phyloP scores from a whole-genome alignment of 2,888 invertebrate species.

The Coecobrya sp. region DNA sequence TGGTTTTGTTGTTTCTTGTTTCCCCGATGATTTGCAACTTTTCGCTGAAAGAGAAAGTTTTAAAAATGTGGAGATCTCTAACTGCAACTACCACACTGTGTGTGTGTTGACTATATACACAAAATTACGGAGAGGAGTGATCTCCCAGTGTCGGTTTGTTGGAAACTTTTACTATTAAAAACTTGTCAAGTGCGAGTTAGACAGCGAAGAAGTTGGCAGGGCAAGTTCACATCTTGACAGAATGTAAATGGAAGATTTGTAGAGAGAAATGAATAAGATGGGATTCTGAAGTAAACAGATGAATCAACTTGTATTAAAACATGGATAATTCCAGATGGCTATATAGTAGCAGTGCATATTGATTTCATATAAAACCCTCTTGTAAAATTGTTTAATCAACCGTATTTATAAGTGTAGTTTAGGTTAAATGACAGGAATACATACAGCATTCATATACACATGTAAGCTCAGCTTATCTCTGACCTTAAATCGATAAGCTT shows the following conservation, averaged over 20 bases:
- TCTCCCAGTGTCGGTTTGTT: too few species aligned
- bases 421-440: too few species aligned
- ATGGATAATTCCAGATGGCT: too few species aligned
- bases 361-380: too few species aligned
- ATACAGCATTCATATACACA: too few species aligned
- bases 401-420: too few species aligned
- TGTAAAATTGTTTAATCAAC: too few species aligned
- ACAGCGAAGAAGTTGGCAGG: neutral
- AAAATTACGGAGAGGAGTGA: neutral
- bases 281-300: neutral
- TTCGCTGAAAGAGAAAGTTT: neutral
- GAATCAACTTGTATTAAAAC: neutral
- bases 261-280: neutral
- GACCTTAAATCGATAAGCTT: too few species aligned
- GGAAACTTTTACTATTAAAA: slow-evolving; percentile 63
- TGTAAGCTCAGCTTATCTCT: too few species aligned
- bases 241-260: slow-evolving; percentile 60
- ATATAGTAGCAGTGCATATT: too few species aligned
- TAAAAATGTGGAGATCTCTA: neutral
- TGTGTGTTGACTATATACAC: neutral
- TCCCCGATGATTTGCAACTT: slow-evolving; percentile 17
- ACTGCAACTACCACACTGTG: too few species aligned
- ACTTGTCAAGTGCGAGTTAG: slow-evolving; percentile 36
- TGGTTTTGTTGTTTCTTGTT: slow-evolving; percentile 20
- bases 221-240: slow-evolving; percentile 37